These are phyloP conservation scores for Dolichallabes microphthalmus DNA, from an alignment of 2,113 vertebrate species.

Conservation along the genomic window DNA sequence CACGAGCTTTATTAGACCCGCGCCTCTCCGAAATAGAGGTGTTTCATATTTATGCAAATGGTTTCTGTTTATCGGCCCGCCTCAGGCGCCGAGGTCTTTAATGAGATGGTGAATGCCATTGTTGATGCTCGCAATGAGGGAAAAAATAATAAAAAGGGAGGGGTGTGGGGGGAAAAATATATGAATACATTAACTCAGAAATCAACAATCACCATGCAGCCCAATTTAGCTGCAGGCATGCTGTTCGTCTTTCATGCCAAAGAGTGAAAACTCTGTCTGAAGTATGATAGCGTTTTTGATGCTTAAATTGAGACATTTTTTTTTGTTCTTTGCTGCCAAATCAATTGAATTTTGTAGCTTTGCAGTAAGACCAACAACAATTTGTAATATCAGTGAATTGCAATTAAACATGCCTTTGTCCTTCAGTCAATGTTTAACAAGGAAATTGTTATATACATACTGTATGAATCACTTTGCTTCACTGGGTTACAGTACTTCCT, in stretches of 20 bases:
- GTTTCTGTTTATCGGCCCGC: slow-evolving; percentile 53
- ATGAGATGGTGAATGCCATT: slow-evolving; percentile 59
- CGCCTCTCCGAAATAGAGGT: slow-evolving; percentile 52
- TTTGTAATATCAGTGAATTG: slow-evolving; percentile 15
- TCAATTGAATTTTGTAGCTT: slow-evolving; percentile 7
- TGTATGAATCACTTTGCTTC: background rate
- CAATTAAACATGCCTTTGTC: slow-evolving; percentile 40
- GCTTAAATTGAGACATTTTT: slow-evolving; percentile 34
- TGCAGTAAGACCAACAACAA: slow-evolving; percentile 2
- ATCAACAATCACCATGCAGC: slow-evolving; percentile 47
- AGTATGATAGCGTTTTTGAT: slow-evolving; percentile 39
- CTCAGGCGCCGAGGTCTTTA: slow-evolving; percentile 56
- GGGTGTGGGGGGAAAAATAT: slow-evolving; percentile 33
- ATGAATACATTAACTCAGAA: slow-evolving; percentile 51
- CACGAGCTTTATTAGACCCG: slow-evolving; percentile 49
- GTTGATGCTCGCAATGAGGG: slow-evolving; percentile 53
- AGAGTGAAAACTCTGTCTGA: slow-evolving; percentile 19
- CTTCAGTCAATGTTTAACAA: slow-evolving; percentile 14
- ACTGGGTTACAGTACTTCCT: background rate
- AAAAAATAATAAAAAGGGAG: slow-evolving; percentile 42
- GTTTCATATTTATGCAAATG: slow-evolving; percentile 61
- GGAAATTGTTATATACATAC: background rate
- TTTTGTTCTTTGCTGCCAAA: slow-evolving; percentile 24
- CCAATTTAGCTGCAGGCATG: slow-evolving; percentile 47
- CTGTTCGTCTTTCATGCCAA: slow-evolving; percentile 37